Base-by-base conservation (phyloP, 2,888 invertebrate species). In the Dolomedes plantarius region DNA sequence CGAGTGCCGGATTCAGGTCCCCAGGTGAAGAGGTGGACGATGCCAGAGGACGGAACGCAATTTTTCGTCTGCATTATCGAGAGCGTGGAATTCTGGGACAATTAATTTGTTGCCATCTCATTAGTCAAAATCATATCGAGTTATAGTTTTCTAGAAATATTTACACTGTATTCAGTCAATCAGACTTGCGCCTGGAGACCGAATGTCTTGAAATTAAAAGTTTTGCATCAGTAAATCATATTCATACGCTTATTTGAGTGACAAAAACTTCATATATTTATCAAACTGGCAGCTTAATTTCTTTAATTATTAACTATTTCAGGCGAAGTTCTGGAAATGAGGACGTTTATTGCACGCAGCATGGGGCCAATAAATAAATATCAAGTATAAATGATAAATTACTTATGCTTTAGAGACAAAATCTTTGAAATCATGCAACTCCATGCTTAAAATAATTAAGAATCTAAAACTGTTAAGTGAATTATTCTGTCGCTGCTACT, bases 41-140 rank as follows among this genome's bases (percentile, higher is more conserved):
- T 1, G 56, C 41, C 16, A 5, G n/a, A 16, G 46, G n/a, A 46
- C 46, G 46, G 7, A 46, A 46, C 46, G 2, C 56, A 56, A 56
- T 56, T 56, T 56, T 56, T 56, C 56, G 13, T 19, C 23, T 19
- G 56, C 56, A 23, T 56, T 56, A 56, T 56, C 56, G 6, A 11
- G 23, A 56, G 56, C 23, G 19, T 5, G 56, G 9, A 56, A 23
- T 56, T 56, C 23, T 11, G 56, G 56, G 56, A 56, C 56, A 56
- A 56, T 56, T 56, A 56, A 56, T 56, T 19, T 56, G 56, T 56
- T 56, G 56, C 56, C 56, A 56, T 56, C 56, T 56, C 56, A 56
- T 56, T 56, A 56, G 56, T 56, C 56, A 56, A 56, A 56, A 56
- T 56, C 56, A 56, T 56, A 56, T 56, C 56, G 13, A 56, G 23